Conservation (phyloP, 2,888 invertebrate species). For the Caenorhabditis plicata region DNA sequence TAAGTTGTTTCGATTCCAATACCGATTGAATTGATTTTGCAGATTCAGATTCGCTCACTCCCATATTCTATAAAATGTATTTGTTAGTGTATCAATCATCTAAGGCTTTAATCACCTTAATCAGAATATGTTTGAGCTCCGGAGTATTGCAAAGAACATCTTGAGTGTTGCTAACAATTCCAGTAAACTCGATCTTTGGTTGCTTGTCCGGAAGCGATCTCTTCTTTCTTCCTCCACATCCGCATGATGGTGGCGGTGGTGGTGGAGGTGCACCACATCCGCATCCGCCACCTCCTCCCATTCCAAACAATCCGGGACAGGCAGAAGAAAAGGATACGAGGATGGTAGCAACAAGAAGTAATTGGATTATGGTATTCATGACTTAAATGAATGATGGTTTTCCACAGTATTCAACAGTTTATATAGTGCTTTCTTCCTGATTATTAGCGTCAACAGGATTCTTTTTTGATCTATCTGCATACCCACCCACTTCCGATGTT, state of each 20-base stretch:
- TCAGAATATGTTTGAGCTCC: slow-evolving; percentile 20
- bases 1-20: slow-evolving; percentile 10
- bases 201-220: slow-evolving; percentile 15
- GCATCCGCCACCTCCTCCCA: slow-evolving; percentile 25
- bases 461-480: not conserved
- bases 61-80: slow-evolving; percentile 14
- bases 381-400: not conserved
- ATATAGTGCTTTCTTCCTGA: too few relatives aligned
- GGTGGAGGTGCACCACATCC: slow-evolving; percentile 34
- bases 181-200: slow-evolving; percentile 8
- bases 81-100: not conserved
- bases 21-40: slow-evolving; percentile 13
- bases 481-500: too few relatives aligned
- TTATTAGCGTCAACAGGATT: too few relatives aligned
- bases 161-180: slow-evolving; percentile 9
- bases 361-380: slow-evolving; percentile 13
- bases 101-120: slow-evolving; percentile 4
- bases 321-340: not conserved
- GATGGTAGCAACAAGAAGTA: slow-evolving; percentile 14
- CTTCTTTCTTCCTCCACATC: slow-evolving; percentile 28
- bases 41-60: slow-evolving; percentile 2
- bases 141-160: slow-evolving; percentile 16
- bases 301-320: not conserved
- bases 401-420: too few relatives aligned
- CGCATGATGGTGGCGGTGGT: slow-evolving; percentile 35